Percentiles rank a stretch among this genome's conserved stretches.
These are phyloP conservation scores for Sinopyrophorus schimmeli DNA, from an alignment of 2,888 invertebrate genomes.

Conservation along the genomic window DNA sequence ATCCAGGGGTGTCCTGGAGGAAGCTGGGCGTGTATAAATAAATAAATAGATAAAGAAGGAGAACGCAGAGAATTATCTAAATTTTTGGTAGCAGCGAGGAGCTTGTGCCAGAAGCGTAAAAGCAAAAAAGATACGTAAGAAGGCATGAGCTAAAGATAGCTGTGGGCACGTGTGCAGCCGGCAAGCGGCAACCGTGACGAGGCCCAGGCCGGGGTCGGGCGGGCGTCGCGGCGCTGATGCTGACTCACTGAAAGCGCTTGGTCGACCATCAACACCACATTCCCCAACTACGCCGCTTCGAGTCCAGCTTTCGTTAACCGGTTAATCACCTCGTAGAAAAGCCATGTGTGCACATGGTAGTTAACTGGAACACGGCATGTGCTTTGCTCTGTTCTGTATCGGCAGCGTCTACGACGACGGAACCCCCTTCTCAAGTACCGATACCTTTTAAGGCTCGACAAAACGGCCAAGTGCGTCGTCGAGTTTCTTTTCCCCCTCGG, in stretches of 20 bases:
- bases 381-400: no score
- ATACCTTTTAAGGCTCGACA: slow-evolving; percentile 56
- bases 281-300: slow-evolving; percentile 32
- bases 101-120: slow-evolving; percentile 23
- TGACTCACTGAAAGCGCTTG: slow-evolving; percentile 31
- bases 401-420: slow-evolving; percentile 29
- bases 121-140: slow-evolving; percentile 48
- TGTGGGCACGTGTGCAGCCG: slow-evolving; percentile 53
- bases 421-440: slow-evolving; percentile 55
- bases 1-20: no score
- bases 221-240: slow-evolving; percentile 40
- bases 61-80: no score
- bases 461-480: slow-evolving; percentile 55
- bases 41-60: no score
- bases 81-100: no score
- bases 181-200: slow-evolving; percentile 39
- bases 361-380: slow-evolving; percentile 39
- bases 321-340: slow-evolving; percentile 49
- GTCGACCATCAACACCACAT: slow-evolving; percentile 24
- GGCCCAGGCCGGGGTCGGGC: slow-evolving; percentile 37
- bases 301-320: slow-evolving; percentile 36
- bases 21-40: no score
- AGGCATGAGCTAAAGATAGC: slow-evolving; percentile 56
- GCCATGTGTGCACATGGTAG: slow-evolving; percentile 42
- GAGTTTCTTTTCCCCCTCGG: slow-evolving; percentile 46